These are phyloP conservation scores for Molossus molossus DNA, from an alignment of 2,797 vertebrate genomes.

Conservation along the genomic window DNA sequence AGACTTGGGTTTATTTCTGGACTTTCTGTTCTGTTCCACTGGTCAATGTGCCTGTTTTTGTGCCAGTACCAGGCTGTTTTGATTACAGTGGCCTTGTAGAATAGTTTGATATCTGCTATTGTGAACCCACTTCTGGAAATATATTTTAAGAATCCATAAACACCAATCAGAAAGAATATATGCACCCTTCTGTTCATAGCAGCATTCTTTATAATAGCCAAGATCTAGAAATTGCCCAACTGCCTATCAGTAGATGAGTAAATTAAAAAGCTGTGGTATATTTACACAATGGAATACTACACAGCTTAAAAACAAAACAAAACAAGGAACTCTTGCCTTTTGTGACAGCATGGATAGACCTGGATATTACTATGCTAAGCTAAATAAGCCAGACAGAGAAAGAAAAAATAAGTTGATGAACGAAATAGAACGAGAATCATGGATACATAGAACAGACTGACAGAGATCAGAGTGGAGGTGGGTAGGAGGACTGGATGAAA, in stretches of 20 bases:
- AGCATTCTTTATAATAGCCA: neutral
- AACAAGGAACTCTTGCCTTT: neutral
- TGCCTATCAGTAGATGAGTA: neutral
- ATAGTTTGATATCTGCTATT: neutral
- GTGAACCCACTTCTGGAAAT: neutral
- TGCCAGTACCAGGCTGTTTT: neutral
- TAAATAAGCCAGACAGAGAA: neutral
- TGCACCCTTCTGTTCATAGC: neutral
- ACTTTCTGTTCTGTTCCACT: neutral
- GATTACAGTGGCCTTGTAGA: neutral
- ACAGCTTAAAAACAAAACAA: too few relatives aligned
- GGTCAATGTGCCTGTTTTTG: neutral
- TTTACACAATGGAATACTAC: neutral
- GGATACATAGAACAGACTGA: neutral
- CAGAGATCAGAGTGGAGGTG: neutral
- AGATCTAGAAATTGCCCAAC: neutral
- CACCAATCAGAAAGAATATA: neutral
- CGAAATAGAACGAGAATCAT: neutral
- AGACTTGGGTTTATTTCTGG: neutral
- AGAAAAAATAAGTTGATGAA: neutral
- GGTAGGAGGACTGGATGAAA: neutral
- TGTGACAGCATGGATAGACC: neutral
- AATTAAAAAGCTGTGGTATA: neutral
- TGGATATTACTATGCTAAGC: neutral
- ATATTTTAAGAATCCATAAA: neutral